phyloP scores from a whole-genome alignment of 2,888 invertebrate genomes.

The Blomia tropicalis region DNA sequence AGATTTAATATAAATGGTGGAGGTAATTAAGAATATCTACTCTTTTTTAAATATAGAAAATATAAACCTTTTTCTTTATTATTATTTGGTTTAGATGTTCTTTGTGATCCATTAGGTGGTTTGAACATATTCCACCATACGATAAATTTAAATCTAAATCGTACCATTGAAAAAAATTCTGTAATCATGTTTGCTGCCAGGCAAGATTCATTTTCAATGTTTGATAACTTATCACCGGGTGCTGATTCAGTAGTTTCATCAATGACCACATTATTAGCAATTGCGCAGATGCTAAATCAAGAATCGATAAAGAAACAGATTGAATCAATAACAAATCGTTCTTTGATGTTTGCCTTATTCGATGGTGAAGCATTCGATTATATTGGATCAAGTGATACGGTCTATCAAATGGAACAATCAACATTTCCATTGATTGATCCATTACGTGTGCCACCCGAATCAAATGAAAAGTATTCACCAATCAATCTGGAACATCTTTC shows the following conservation, averaged over 20 bases:
- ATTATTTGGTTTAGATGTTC: constrained; percentile 32
- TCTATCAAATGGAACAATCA: constrained; percentile 60
- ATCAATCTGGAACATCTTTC: constrained; percentile 27
- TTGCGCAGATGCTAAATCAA: constrained; percentile 48
- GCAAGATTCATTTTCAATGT: constrained; percentile 73
- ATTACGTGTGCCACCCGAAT: constrained; percentile 21
- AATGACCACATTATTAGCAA: constrained; percentile 54
- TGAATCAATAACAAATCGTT: neutral
- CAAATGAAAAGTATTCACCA: constrained; percentile 9
- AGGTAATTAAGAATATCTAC: no score
- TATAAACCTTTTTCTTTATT: neutral
- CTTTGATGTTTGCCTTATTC: constrained; percentile 27
- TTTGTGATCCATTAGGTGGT: constrained; percentile 63
- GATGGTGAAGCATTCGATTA: constrained; percentile 71
- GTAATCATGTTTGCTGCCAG: constrained; percentile 64
- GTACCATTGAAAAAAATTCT: constrained; percentile 34
- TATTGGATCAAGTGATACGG: constrained; percentile 79
- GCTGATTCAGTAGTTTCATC: constrained; percentile 61
- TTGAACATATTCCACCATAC: constrained; percentile 54
- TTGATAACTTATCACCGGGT: constrained; percentile 61
- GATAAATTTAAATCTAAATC: constrained; percentile 38
- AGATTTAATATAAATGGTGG: neutral
- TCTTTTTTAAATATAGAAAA: no score
- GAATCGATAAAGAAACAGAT: constrained; percentile 11
- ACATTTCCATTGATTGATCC: constrained; percentile 45